A percentile compares a stretch with the other conserved stretches of the same genome.
Conservation (phyloP, 37 sponge, comb jelly and placozoan genomes). For the Corticium candelabrum region DNA sequence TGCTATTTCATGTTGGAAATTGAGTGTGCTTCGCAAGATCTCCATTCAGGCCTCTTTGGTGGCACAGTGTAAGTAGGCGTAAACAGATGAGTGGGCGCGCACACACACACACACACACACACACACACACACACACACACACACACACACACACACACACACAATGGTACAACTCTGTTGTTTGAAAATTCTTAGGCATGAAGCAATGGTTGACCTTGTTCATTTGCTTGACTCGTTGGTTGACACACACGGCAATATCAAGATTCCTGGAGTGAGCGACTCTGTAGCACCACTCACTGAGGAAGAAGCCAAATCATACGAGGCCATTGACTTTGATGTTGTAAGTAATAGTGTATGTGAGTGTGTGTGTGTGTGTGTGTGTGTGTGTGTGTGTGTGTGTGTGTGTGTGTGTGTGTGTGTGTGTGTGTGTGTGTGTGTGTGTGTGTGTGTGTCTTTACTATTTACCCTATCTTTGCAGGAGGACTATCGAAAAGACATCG, state of each 20-base stretch:
- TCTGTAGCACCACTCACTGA: constrained; percentile 14
- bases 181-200: constrained; percentile 16
- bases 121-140: too few species aligned
- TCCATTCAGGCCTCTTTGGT: constrained; percentile 26
- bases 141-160: too few species aligned
- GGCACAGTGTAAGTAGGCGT: constrained; percentile 27
- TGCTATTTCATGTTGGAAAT: constrained; percentile 31
- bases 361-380: too few species aligned
- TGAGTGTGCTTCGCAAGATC: constrained; percentile 25
- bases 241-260: constrained; percentile 21
- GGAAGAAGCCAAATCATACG: constrained; percentile 5
- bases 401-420: too few species aligned
- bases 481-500: constrained; percentile 15
- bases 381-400: too few species aligned
- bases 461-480: neutral
- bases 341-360: neutral
- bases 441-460: too few species aligned
- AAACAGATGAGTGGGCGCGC: too few species aligned
- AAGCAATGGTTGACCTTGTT: constrained; percentile 28
- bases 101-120: too few species aligned
- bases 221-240: constrained; percentile 15
- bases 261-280: constrained; percentile 23
- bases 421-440: too few species aligned
- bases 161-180: too few species aligned
- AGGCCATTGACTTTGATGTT: neutral